Conservation (phyloP, 64 coral and sea anemone species). For the Montipora efflorescens region DNA sequence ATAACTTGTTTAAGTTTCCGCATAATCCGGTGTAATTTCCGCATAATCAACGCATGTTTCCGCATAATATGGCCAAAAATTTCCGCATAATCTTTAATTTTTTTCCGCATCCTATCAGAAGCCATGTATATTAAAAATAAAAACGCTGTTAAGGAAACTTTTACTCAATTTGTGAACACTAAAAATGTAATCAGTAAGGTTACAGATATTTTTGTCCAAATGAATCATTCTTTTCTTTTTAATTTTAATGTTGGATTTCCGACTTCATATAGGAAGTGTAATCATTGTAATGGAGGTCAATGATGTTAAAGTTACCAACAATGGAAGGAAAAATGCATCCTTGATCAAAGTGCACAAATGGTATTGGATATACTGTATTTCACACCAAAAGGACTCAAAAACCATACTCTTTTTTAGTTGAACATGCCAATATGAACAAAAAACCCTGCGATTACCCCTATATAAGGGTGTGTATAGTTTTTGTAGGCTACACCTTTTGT, state of each 20-base stretch:
- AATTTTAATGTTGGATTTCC: background rate
- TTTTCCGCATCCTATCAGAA: too few relatives aligned
- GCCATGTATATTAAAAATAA: background rate
- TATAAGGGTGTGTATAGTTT: background rate
- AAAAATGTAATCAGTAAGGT: background rate
- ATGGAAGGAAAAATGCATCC: conserved; percentile 16
- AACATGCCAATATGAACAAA: background rate
- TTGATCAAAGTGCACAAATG: conserved; percentile 23
- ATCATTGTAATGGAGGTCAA: background rate
- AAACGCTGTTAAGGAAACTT: background rate
- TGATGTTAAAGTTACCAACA: conserved; percentile 17
- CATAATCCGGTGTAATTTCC: too few relatives aligned
- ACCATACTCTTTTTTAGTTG: background rate
- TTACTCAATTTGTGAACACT: background rate
- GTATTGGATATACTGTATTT: conserved; percentile 7
- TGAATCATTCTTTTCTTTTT: background rate
- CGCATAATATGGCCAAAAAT: too few relatives aligned
- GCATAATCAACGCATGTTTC: too few relatives aligned
- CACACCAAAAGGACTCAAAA: background rate
- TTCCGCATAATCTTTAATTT: too few relatives aligned
- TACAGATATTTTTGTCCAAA: background rate
- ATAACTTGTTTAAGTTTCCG: too few relatives aligned
- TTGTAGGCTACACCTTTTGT: background rate
- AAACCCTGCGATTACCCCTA: background rate
- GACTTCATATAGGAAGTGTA: background rate